Conservation (phyloP, 2,113 vertebrate species). For the Megalops atlanticus region DNA sequence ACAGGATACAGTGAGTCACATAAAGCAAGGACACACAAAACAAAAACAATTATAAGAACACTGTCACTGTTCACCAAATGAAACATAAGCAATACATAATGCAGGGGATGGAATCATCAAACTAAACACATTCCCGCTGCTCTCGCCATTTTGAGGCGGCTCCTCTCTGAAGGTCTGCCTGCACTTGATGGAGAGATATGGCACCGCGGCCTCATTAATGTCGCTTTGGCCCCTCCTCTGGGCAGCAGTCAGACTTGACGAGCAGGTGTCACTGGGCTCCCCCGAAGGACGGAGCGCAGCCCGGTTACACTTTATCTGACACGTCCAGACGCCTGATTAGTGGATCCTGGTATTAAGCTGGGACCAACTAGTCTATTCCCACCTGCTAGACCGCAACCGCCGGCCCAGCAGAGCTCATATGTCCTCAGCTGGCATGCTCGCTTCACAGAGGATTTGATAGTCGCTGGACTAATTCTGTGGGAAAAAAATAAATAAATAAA, state of each 20-base stretch:
- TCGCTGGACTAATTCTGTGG: neutral
- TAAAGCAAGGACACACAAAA: neutral
- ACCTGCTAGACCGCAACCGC: neutral
- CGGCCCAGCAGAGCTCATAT: neutral
- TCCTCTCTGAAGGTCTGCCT: neutral
- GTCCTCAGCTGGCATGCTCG: neutral
- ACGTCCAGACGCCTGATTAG: slow-evolving; percentile 38
- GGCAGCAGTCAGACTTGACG: slow-evolving; percentile 49
- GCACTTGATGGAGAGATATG: neutral
- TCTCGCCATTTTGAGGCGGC: neutral
- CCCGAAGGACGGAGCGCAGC: slow-evolving; percentile 34
- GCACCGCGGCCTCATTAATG: slow-evolving; percentile 26
- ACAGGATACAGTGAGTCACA: neutral
- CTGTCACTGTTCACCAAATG: neutral
- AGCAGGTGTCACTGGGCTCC: slow-evolving; percentile 10
- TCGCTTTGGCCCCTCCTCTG: slow-evolving; percentile 32
- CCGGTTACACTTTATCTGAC: slow-evolving; percentile 54
- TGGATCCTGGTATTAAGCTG: neutral
- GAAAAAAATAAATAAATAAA: too few species aligned
- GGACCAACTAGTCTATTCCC: slow-evolving; percentile 9
- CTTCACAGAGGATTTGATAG: neutral
- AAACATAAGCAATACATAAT: neutral
- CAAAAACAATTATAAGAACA: neutral
- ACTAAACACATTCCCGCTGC: neutral
- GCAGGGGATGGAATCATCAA: neutral